Evolutionary conservation across 2,113 vertebrate species (phyloP), one percentile per base, ranked within the genome.

Genomic region (Morone saxatilis): DNA sequence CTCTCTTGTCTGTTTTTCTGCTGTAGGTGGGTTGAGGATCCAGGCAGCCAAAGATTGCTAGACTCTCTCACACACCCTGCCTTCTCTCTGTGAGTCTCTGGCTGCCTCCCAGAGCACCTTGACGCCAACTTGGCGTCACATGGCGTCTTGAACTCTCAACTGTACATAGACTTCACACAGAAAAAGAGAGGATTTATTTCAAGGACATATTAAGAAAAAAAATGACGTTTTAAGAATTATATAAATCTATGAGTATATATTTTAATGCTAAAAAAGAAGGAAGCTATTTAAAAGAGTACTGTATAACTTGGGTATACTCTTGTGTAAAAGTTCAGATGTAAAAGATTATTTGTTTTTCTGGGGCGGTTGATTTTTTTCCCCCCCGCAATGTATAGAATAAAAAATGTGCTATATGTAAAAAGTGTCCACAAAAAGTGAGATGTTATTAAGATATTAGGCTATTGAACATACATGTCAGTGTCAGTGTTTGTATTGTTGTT

Each of bases 241-340:
- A 95, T 95, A 93, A 95, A 95, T 95, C 82, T 95, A 95, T 94
- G 93, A 94, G 93, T 95, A 96, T 96, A 96, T 96, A 96, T 96
- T 94, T 96, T 95, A 96, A 95, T 96, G 96, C 96, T 95, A 96
- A 96, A 95, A 93, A 94, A 94, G 91, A 94, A 94, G 95, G 93
- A 95, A 95, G 93, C 93, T 95, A 96, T 96, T 96, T 96, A 96
- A 96, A 95, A 94, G 94, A 95, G 95, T 95, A 95, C 95, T 95
- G 95, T 96, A 95, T 96, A 95, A 95, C 94, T 94, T 95, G 93
- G 94, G 94, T 94, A 94, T 95, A 94, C 94, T 95, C 93, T 95
- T 95, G 83, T 95, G 93, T 95, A 94, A 95, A 95, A 90, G 86
- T 91, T 90, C 82, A 93, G 93, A 94, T 94, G 92, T 94, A 93